phyloP scores from a whole-genome alignment of 2,888 invertebrate species.

The Heterodera filipjevi region DNA sequence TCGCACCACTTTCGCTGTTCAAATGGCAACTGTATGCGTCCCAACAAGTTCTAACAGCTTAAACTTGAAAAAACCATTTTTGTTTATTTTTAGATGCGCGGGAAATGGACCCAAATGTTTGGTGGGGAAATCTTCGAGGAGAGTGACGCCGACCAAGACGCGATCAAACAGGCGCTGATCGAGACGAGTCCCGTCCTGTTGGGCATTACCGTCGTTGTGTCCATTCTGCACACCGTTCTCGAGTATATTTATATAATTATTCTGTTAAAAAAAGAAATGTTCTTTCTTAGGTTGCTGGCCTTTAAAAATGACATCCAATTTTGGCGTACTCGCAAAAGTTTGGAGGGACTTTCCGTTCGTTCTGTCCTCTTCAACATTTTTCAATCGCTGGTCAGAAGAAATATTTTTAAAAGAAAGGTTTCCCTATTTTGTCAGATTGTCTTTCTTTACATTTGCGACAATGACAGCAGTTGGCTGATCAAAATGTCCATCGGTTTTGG shows the following conservation, averaged over 20 bases:
- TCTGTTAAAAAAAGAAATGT: too few relatives aligned
- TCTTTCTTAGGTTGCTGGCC: constrained; percentile 77
- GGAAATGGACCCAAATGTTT: constrained; percentile 60
- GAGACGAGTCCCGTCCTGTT: constrained; percentile 95
- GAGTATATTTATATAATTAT: constrained; percentile 70
- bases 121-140: constrained; percentile 67
- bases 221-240: constrained; percentile 93
- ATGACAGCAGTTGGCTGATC: constrained; percentile 95
- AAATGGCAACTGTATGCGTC: constrained; percentile 98
- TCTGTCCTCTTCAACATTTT: constrained; percentile 98
- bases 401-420: not conserved
- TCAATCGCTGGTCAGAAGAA: constrained; percentile 75
- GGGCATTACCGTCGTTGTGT: constrained; percentile 83
- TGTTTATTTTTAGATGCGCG: constrained; percentile 50
- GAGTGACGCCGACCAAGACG: constrained; percentile 73
- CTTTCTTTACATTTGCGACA: constrained; percentile 92
- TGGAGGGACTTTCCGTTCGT: constrained; percentile 88
- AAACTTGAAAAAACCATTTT: constrained; percentile 10
- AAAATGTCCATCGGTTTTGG: constrained; percentile 90
- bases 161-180: constrained; percentile 80
- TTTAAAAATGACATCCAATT: constrained; percentile 99
- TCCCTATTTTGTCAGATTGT: constrained; percentile 72
- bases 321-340: constrained; percentile 94
- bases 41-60: constrained; percentile 75
- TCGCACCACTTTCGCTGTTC: constrained; percentile 86